These are phyloP conservation scores for Cryptops parisi DNA, from an alignment of 2,888 invertebrate genomes.

Conservation along the genomic window DNA sequence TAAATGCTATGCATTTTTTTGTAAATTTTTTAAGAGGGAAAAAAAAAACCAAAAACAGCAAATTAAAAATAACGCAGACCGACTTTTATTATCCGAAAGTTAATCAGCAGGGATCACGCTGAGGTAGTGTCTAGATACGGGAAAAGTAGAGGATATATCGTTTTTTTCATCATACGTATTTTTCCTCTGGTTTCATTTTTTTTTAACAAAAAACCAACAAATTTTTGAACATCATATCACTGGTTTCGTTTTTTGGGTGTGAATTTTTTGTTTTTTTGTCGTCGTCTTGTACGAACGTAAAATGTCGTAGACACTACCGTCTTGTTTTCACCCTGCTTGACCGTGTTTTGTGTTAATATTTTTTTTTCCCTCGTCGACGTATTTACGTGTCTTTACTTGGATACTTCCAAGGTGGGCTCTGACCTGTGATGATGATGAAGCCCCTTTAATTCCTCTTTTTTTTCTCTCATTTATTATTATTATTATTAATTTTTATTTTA, in stretches of 20 bases:
- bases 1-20: conserved; percentile 13
- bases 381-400: not conserved
- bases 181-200: not conserved
- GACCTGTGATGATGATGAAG: conserved; percentile 5
- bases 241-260: too few species aligned
- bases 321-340: too few species aligned
- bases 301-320: not conserved
- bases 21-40: conserved; percentile 2
- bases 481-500: too few species aligned
- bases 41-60: too few species aligned
- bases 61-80: too few species aligned
- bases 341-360: not conserved
- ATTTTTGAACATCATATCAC: too few species aligned
- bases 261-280: too few species aligned
- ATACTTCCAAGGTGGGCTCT: conserved; percentile 8
- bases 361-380: not conserved
- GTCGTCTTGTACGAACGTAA: too few species aligned
- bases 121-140: not conserved
- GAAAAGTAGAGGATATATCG: not conserved
- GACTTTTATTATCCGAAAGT: too few species aligned
- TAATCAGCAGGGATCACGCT: not conserved
- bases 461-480: not conserved
- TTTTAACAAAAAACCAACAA: too few species aligned
- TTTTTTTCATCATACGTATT: not conserved
- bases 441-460: not conserved